Evolutionary conservation across 2,888 invertebrate genomes (phyloP).

Genomic region (Agrilus biguttatus): DNA sequence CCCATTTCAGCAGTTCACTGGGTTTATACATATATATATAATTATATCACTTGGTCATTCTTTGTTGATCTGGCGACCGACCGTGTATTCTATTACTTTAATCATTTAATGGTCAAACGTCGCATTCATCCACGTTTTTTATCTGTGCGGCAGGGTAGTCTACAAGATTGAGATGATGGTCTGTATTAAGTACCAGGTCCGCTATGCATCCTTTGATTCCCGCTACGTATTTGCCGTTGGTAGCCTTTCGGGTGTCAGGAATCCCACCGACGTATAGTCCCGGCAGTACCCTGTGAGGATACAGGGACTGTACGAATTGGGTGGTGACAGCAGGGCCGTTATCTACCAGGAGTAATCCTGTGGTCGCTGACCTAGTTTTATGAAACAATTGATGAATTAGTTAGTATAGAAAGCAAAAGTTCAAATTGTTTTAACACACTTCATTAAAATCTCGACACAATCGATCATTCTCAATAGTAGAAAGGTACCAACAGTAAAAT

Average conservation of each 20-base stretch:
- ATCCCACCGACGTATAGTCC: constrained; percentile 70
- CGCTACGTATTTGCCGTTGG: constrained; percentile 34
- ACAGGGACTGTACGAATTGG: constrained; percentile 70
- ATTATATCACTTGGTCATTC: background rate
- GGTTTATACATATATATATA: background rate
- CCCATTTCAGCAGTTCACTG: background rate
- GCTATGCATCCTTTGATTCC: constrained; percentile 49
- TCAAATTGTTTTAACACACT: too few species aligned
- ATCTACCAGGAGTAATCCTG: constrained; percentile 76
- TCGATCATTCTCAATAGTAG: too few species aligned
- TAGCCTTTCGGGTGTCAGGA: constrained; percentile 23
- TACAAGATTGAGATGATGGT: constrained; percentile 37
- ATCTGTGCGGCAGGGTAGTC: constrained; percentile 36
- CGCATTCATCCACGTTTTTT: constrained; percentile 30
- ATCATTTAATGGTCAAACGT: constrained; percentile 8
- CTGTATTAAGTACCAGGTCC: constrained; percentile 44
- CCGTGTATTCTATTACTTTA: constrained; percentile 1
- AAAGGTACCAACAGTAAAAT: too few species aligned
- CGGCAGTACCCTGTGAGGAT: constrained; percentile 73
- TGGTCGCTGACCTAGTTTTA: too few species aligned
- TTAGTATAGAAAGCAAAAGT: too few species aligned
- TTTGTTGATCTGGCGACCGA: background rate
- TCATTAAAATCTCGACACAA: too few species aligned
- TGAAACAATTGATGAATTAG: too few species aligned
- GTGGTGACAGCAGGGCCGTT: constrained; percentile 67